phyloP scores from a whole-genome alignment of 2,113 vertebrate species.

The Rhinichthys klamathensis region DNA sequence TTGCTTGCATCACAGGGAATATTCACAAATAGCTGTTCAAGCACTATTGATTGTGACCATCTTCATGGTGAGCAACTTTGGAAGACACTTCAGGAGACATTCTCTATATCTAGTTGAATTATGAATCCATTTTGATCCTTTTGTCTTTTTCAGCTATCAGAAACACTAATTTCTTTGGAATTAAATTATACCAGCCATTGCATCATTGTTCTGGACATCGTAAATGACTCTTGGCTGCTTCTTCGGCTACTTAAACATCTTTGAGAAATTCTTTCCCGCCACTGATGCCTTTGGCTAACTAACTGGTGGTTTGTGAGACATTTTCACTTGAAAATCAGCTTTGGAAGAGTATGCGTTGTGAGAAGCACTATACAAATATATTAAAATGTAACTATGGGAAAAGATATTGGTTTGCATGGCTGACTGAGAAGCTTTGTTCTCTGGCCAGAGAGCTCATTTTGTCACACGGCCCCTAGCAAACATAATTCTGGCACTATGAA shows the following conservation, averaged over 20 bases:
- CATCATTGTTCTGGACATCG: background rate
- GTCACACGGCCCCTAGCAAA: background rate
- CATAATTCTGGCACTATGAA: background rate
- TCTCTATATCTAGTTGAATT: background rate
- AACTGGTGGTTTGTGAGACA: background rate
- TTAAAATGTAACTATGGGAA: background rate
- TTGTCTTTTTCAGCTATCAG: background rate
- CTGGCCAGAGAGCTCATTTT: background rate
- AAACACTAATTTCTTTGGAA: background rate
- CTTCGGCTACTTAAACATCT: background rate
- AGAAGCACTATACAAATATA: background rate
- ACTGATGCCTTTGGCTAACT: background rate
- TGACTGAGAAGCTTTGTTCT: background rate
- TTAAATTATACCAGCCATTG: background rate
- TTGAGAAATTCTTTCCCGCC: background rate
- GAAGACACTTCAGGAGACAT: background rate
- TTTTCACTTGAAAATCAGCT: background rate
- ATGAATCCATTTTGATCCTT: background rate
- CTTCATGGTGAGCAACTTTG: background rate
- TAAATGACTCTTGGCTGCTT: background rate
- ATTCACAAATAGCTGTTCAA: background rate
- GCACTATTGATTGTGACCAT: background rate
- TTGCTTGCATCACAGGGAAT: background rate
- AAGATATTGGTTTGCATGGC: background rate
- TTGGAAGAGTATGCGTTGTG: background rate